These are phyloP conservation scores for Therioaphis trifolii DNA, from an alignment of 2,888 invertebrate species.

Conservation along the genomic window DNA sequence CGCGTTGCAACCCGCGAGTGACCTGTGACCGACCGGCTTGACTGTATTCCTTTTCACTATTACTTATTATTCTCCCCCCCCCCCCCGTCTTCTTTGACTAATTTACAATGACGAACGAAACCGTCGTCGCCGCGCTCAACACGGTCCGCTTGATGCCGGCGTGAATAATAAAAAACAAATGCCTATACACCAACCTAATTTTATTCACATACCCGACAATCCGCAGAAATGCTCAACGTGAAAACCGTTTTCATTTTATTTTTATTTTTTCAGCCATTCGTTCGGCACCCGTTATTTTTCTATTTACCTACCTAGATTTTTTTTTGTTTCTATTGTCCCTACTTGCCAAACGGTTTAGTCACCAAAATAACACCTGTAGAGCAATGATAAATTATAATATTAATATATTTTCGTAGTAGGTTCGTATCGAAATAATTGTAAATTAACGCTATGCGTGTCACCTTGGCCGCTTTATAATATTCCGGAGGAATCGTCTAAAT, in stretches of 20 bases:
- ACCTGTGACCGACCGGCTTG: conserved; percentile 44
- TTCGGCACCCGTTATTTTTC: not conserved
- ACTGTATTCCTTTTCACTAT: conserved; percentile 8
- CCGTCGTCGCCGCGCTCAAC: not conserved
- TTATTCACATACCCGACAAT: not conserved
- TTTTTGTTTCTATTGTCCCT: not conserved
- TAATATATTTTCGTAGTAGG: not conserved
- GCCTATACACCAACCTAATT: not conserved
- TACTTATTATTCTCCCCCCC: not conserved
- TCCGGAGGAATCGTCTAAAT: not conserved
- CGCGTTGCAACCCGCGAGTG: conserved; percentile 18
- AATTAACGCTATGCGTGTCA: not conserved
- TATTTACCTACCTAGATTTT: no score
- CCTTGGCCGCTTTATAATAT: no score
- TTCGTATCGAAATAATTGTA: not conserved
- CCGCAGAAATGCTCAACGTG: conserved; percentile 5
- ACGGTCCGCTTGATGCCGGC: not conserved
- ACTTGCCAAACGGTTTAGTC: not conserved
- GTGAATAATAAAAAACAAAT: not conserved
- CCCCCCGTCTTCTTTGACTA: conserved; percentile 7
- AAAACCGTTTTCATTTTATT: conserved; percentile 1
- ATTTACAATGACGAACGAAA: conserved; percentile 26
- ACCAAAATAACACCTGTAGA: conserved; percentile 26
- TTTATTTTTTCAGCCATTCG: not conserved
- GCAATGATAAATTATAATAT: not conserved